These are phyloP conservation scores for Dendropsophus ebraccatus DNA, from an alignment of 2,113 vertebrate genomes.

Conservation along the genomic window DNA sequence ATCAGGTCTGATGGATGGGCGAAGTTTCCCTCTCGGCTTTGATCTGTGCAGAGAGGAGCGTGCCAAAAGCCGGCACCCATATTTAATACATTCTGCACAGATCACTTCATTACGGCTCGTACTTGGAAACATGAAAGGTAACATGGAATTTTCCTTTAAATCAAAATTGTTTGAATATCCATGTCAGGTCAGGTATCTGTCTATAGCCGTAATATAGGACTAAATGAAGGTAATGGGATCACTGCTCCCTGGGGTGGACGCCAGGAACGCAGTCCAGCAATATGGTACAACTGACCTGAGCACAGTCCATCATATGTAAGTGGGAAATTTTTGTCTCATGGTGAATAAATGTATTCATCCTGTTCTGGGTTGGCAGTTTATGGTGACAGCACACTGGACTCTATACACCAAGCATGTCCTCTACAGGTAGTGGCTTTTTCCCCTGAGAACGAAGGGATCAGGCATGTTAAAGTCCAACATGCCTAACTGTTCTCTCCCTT, in stretches of 20 bases:
- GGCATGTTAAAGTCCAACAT: too few relatives aligned
- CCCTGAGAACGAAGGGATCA: too few relatives aligned
- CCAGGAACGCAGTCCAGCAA: not conserved
- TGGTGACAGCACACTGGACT: too few relatives aligned
- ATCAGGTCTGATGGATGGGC: conserved; percentile 20
- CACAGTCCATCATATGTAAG: too few relatives aligned
- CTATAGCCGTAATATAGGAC: not conserved
- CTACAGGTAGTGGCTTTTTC: too few relatives aligned
- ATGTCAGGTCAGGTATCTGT: not conserved
- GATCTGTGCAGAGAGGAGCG: conserved; percentile 7
- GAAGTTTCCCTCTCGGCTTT: conserved; percentile 5
- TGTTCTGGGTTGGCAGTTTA: too few relatives aligned
- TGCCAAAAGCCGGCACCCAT: not conserved
- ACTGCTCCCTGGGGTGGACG: not conserved
- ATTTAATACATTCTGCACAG: conserved; percentile 29
- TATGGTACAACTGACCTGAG: not conserved
- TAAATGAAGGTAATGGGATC: not conserved
- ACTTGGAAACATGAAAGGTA: not conserved
- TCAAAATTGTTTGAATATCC: not conserved
- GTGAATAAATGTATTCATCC: too few relatives aligned
- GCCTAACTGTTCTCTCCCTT: too few relatives aligned
- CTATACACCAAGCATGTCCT: too few relatives aligned
- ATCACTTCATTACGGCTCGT: not conserved
- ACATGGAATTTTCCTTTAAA: not conserved
- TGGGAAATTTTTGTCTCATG: too few relatives aligned